Base-by-base conservation (phyloP, 2,113 vertebrate species). In the Actenoides lindsayi region DNA sequence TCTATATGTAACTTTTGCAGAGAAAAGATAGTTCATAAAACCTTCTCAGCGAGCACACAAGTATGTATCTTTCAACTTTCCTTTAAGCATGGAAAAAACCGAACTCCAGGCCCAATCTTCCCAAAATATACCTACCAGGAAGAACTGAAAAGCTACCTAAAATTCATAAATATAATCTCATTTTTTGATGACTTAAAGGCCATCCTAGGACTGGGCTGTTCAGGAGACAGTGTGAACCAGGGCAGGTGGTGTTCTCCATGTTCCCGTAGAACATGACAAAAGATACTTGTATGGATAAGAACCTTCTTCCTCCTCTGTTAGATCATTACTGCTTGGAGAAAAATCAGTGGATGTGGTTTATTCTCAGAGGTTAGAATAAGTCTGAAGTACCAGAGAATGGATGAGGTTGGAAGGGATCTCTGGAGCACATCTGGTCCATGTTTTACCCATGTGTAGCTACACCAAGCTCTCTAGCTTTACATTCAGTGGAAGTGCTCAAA, bases 201-300 rank as follows among this genome's bases (percentile, higher is more conserved):
- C 24, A 7, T 65, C 7, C 31, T 46, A 53, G 48, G n/a, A 33
- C 25, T 67, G 12, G 4, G 9, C 35, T 90, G 14, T 23, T n/a
- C 28, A 48, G 21, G n/a, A 46, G 15, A 13, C 23, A 56, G 25
- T 17, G 30, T 51, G 33, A 57, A 31, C 56, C 4, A 11, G 31
- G n/a, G 9, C 11, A 24, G 11, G 14, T 51, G 12, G 3, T 56
- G 16, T 46, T 20, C 23, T 83, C 25, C 20, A 6, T 0, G 0
- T 57, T 62, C 16, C 30, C 1, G 2, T 31, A 59, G 46, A 51
- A 51, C 13, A 16, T 33, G 37, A 23, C 5, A 44, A 70, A 81
- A 59, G 16, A 6, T 33, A 28, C 10, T 69, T 83, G 11, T 13
- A 9, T 35, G 20, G 13, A 9, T 53, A 5, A 42, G 37, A 79